phyloP scores from a whole-genome alignment of 2,888 invertebrate genomes.

The Watsonalla cultraria region DNA sequence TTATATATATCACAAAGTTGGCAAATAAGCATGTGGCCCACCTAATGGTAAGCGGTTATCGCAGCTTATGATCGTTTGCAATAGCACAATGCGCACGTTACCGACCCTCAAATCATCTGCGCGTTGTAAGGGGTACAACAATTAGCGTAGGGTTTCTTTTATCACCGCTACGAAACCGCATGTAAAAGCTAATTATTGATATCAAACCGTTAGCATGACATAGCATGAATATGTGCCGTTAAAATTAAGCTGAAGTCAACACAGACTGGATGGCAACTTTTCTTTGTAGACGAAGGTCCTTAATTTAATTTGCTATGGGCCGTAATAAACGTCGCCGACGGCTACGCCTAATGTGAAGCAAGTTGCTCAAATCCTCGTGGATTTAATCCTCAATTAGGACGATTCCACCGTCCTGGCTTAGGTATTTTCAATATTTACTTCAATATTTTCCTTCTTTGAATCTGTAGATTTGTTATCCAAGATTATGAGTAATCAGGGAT shows the following conservation, averaged over 20 bases:
- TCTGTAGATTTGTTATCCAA: neutral
- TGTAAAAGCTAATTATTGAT: no score
- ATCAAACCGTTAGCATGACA: no score
- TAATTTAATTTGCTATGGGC: conserved; percentile 60
- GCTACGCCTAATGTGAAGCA: conserved; percentile 39
- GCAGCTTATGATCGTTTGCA: no score
- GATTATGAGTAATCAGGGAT: neutral
- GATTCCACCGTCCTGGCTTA: conserved; percentile 36
- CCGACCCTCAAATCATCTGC: no score
- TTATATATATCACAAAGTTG: no score
- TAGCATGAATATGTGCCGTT: conserved; percentile 11
- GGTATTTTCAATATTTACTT: conserved; percentile 23
- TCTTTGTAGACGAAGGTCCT: conserved; percentile 37
- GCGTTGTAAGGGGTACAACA: no score
- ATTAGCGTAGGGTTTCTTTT: no score
- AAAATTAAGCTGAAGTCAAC: conserved; percentile 23
- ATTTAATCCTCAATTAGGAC: conserved; percentile 49
- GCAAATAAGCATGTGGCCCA: no score
- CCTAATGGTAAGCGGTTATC: no score
- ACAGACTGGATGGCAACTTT: conserved; percentile 25
- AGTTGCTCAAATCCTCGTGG: conserved; percentile 39
- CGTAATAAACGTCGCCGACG: conserved; percentile 50
- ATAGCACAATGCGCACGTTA: no score
- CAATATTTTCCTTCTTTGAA: conserved; percentile 9
- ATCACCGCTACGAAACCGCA: no score